Evolutionary conservation across 2,888 invertebrate genomes (phyloP), one percentile per base, ranked within the genome.

Genomic region (Spisula subtruncata): DNA sequence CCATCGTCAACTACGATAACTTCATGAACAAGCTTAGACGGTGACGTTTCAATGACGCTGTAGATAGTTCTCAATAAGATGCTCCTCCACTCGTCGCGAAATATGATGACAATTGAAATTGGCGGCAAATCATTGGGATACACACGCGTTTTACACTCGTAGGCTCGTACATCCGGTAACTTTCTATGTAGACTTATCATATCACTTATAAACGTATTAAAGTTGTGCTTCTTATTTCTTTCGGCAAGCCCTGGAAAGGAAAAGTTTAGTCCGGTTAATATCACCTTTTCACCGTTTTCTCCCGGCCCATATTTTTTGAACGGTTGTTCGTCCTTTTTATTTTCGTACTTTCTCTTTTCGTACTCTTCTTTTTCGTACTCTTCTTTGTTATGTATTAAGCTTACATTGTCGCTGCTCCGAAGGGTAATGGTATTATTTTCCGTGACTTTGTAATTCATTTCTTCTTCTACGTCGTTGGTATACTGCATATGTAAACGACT

Each of bases 1-100:
- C 91, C 91, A 71, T 91, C 91, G 35, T 91, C 91, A 14, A 91
- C 91, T 0, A 91, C 81, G 41, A 91, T 86, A 16, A 91, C 82
- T 75, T 91, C 91, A 46, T 86, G 83, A 18, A 91, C 29, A 20
- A 91, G 81, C 14, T 88, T 25, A 12, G 82, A 60, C 25, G 91
- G 91, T 8, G 91, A 87, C 48, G 56, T 83, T 84, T 89, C 86
- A 25, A 91, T 56, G 0, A 91, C 88, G 75, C 91, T 89, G 80
- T 91, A 91, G 0, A 87, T 88, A 14, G 91, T 91, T 60, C 91
- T 48, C n/a, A 91, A 54, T 8, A 91, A 56, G 75, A 88, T 84
- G 41, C 89, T 89, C 18, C 60, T 86, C 89, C 89, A 89, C 81
- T 91, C 91, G 81, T 91, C 91, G 32, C 91, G 82, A 81, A 91